These are phyloP conservation scores for Paedocypris sp. DNA, from an alignment of 2,113 vertebrate species.

Conservation along the genomic window DNA sequence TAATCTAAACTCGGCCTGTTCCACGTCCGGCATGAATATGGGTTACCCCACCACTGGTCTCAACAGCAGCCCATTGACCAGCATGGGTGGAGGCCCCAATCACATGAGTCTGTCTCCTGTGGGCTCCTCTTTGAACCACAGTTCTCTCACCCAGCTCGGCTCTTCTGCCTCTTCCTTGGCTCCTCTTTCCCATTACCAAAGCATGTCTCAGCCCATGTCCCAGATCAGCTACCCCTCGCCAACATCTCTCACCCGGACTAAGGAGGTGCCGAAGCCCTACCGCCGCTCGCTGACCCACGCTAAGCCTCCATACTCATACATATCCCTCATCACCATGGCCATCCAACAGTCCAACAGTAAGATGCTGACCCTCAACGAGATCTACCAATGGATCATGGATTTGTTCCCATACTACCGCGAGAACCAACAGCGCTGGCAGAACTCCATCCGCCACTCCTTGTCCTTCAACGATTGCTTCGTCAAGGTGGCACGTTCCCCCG, in stretches of 20 bases:
- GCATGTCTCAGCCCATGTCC: slow-evolving; percentile 62
- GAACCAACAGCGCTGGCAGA: slow-evolving; percentile 89
- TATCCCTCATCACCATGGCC: slow-evolving; percentile 90
- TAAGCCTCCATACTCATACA: slow-evolving; percentile 84
- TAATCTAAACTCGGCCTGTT: slow-evolving; percentile 69
- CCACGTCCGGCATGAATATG: slow-evolving; percentile 66
- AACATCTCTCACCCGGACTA: slow-evolving; percentile 55
- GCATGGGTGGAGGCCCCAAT: slow-evolving; percentile 55
- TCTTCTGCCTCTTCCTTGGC: slow-evolving; percentile 54
- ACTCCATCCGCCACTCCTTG: slow-evolving; percentile 83
- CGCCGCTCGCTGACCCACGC: slow-evolving; percentile 78
- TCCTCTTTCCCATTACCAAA: slow-evolving; percentile 66
- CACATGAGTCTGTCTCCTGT: slow-evolving; percentile 67
- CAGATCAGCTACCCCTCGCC: slow-evolving; percentile 62
- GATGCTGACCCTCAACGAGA: slow-evolving; percentile 86
- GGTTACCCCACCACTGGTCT: slow-evolving; percentile 57
- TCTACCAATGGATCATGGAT: slow-evolving; percentile 96
- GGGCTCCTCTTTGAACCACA: slow-evolving; percentile 58
- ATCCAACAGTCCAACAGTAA: slow-evolving; percentile 83
- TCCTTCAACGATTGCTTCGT: slow-evolving; percentile 90
- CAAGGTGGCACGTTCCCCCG: slow-evolving; percentile 78
- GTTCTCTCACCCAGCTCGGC: slow-evolving; percentile 59
- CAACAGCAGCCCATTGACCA: slow-evolving; percentile 51
- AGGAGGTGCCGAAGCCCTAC: slow-evolving; percentile 72
- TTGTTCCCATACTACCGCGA: slow-evolving; percentile 84